A percentile compares a stretch with the other conserved stretches of the same genome.
Evolutionary conservation across 2,113 vertebrate species (phyloP).

Genomic region (Ceratotherium simum): DNA sequence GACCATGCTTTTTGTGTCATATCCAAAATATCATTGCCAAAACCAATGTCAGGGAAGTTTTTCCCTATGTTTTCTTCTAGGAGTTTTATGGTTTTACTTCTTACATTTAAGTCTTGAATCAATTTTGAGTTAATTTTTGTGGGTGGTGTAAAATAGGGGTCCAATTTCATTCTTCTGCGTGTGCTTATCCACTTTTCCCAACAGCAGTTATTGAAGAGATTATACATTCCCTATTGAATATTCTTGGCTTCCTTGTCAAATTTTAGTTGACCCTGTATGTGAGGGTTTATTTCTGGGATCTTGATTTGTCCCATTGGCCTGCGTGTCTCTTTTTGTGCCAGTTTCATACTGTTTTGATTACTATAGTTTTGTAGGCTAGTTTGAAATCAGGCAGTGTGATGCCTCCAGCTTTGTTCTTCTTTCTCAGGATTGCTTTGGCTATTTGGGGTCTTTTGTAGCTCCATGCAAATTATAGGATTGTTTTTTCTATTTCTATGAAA

Average conservation of each 20-base stretch:
- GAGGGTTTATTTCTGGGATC: not conserved
- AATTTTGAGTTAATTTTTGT: not conserved
- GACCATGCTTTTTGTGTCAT: not conserved
- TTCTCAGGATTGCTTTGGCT: not conserved
- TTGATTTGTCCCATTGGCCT: not conserved
- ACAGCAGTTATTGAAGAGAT: not conserved
- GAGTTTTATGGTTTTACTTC: not conserved
- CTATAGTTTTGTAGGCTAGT: not conserved
- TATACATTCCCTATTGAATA: not conserved
- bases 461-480: not conserved
- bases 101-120: not conserved
- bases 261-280: not conserved
- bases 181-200: not conserved
- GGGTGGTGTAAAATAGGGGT: not conserved
- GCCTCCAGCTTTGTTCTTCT: not conserved
- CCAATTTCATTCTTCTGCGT: not conserved
- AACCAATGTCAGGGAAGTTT: not conserved
- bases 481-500: not conserved
- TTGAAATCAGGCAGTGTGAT: not conserved
- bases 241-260: not conserved
- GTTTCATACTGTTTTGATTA: not conserved
- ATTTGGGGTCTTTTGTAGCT: not conserved
- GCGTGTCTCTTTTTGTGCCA: not conserved
- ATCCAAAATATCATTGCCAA: not conserved
- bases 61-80: not conserved